Base-by-base conservation (phyloP, 2,888 invertebrate genomes). In the Augochlorella aurata region DNA sequence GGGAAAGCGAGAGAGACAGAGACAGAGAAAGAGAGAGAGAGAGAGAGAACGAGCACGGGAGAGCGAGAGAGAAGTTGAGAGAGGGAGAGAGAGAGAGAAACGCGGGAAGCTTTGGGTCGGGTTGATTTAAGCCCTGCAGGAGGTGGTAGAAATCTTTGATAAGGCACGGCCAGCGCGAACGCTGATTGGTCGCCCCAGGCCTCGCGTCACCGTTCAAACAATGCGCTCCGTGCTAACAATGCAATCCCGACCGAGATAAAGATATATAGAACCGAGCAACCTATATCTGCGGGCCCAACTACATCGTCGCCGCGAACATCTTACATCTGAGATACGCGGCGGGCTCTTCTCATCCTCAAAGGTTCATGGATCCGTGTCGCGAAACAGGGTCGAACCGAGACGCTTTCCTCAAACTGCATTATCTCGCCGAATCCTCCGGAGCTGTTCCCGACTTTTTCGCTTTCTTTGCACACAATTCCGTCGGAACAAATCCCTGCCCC, bases 121-220 rank as follows among this genome's bases (percentile, higher is more conserved):
- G 82, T 89, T 88, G 87, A 85, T 89, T 89, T 82, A 81, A 87
- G 83, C 84, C 84, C 85, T 66, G 85, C 83, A 83, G 88, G 88
- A 79, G 85, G 79, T 79, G 86, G 85, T 77, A 81, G 85, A 85
- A 89, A 89, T 90, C 90, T 90, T 90, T 89, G 90, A 90, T 90
- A 90, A 90, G 90, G 90, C 90, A 90, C 89, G 89, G 85, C 86
- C 81, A 91, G 89, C 88, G 87, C 82, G 86, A 89, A 86, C 87
- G 88, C 90, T 92, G 92, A 92, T 92, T 92, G 92, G 92, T 91
- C 86, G 92, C 92, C 90, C 85, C 87, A 88, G 92, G 92, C 90
- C 79, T 89, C 89, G 86, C 85, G 86, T 90, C 89, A 88, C 88
- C 88, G 90, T 89, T 91, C 92, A 90, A 92, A 92, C 92, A 92